These are phyloP conservation scores for Palythoa grandis DNA, from an alignment of 92 coral and sea anemone species.

Conservation along the genomic window DNA sequence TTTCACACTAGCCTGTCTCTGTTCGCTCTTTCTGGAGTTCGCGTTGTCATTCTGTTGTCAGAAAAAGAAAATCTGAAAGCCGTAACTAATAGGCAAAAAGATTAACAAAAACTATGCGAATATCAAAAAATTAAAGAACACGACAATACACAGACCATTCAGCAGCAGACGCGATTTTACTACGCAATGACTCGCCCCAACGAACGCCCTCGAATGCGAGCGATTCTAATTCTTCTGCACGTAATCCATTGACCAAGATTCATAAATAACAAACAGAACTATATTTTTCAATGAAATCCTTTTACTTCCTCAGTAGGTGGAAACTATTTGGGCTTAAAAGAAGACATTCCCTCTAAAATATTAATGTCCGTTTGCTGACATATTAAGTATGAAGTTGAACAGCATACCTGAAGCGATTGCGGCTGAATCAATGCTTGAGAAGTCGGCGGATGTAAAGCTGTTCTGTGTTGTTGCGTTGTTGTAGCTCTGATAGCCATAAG, in stretches of 20 bases:
- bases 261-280: slow-evolving; percentile 13
- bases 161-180: slow-evolving; percentile 66
- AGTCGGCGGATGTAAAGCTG: slow-evolving; percentile 56
- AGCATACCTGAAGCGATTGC: slow-evolving; percentile 74
- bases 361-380: slow-evolving; percentile 73
- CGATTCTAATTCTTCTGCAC: background rate
- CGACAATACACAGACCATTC: slow-evolving; percentile 68
- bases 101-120: slow-evolving; percentile 81
- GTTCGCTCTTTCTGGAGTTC: background rate
- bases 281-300: background rate
- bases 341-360: slow-evolving; percentile 65
- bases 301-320: slow-evolving; percentile 45
- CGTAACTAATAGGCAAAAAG: slow-evolving; percentile 70
- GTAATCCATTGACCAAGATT: slow-evolving; percentile 4
- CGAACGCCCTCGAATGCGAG: slow-evolving; percentile 31
- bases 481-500: slow-evolving; percentile 82
- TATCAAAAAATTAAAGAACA: slow-evolving; percentile 86
- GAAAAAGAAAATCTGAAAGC: slow-evolving; percentile 53
- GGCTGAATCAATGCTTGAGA: slow-evolving; percentile 47
- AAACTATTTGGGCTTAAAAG: slow-evolving; percentile 48
- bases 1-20: slow-evolving; percentile 20
- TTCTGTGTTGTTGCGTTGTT: slow-evolving; percentile 69
- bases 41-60: background rate
- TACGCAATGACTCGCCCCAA: slow-evolving; percentile 50
- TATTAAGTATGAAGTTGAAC: slow-evolving; percentile 65